Conservation (phyloP, 2,113 vertebrate species). For the Chroicocephalus ridibundus region DNA sequence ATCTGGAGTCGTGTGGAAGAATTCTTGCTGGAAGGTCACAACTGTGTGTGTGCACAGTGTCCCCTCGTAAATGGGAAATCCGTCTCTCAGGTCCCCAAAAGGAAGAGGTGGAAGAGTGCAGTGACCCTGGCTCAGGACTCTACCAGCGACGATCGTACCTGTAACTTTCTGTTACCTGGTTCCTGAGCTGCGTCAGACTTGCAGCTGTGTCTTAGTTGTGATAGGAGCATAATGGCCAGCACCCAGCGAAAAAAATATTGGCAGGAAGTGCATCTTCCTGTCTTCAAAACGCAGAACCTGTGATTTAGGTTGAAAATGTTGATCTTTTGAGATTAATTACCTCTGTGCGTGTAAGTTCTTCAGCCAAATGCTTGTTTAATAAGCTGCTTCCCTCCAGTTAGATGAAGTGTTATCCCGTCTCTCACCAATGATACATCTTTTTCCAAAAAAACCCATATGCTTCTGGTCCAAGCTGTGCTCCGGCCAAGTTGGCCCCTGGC, state of each 20-base stretch:
- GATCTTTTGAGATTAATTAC: neutral
- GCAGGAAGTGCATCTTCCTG: neutral
- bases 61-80: neutral
- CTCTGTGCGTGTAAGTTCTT: neutral
- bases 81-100: neutral
- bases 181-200: neutral
- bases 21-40: neutral
- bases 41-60: neutral
- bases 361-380: neutral
- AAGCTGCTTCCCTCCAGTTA: neutral
- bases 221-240: neutral
- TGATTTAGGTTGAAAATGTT: neutral
- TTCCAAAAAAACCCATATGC: neutral
- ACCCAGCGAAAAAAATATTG: neutral
- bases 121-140: neutral
- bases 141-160: accelerated
- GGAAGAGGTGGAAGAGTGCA: neutral
- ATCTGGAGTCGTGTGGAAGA: neutral
- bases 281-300: neutral
- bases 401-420: neutral
- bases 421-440: neutral
- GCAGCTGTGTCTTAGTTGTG: neutral
- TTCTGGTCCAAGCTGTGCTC: neutral
- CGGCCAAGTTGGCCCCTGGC: accelerated
- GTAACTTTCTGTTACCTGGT: neutral